phyloP scores from a whole-genome alignment of 2,888 invertebrate genomes.

The Kryphioiulus occultus region DNA sequence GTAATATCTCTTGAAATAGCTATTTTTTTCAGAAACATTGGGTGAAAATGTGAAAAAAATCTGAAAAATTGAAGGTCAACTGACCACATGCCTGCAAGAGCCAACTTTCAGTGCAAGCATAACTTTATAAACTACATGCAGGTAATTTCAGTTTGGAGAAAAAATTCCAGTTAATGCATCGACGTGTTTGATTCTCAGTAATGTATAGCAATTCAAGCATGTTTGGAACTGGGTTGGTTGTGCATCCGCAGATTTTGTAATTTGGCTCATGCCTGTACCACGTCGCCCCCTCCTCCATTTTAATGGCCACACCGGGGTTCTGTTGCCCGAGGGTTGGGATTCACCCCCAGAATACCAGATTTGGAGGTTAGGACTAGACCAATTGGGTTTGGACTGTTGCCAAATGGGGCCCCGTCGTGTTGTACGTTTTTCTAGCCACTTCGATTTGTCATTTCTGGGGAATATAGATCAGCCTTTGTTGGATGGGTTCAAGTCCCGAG shows the following conservation, averaged over 20 bases:
- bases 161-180: neutral
- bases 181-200: neutral
- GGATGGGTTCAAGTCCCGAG: neutral
- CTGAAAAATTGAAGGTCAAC: no score
- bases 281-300: neutral
- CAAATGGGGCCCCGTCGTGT: neutral
- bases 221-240: neutral
- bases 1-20: no score
- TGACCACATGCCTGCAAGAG: no score
- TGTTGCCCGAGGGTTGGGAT: neutral
- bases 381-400: neutral
- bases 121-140: no score
- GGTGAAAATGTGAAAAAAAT: no score
- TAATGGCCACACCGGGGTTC: neutral
- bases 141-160: no score
- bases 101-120: no score
- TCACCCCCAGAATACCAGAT: neutral
- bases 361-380: neutral
- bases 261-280: slow-evolving; percentile 2
- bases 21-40: no score
- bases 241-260: slow-evolving; percentile 23
- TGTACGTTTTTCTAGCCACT: neutral
- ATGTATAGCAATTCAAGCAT: neutral
- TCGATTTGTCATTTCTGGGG: neutral
- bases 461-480: neutral